These are phyloP conservation scores for Mormyrus hasselquistii DNA, from an alignment of 2,797 vertebrate species.

Conservation along the genomic window DNA sequence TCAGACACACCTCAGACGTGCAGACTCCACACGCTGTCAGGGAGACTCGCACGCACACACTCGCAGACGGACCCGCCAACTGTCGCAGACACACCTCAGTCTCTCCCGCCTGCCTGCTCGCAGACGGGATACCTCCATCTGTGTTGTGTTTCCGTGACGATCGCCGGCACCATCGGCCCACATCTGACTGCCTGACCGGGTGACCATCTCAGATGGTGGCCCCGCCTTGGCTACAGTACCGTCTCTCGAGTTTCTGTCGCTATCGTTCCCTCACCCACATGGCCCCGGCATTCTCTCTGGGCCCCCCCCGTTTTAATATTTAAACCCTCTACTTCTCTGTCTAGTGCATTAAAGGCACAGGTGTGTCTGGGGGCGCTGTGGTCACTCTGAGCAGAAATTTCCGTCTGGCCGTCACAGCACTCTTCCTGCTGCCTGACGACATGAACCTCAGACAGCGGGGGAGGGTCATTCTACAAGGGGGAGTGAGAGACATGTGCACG, in stretches of 20 bases:
- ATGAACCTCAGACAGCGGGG: too few species aligned
- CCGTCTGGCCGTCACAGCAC: too few species aligned
- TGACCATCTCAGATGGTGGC: not conserved
- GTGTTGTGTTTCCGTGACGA: not conserved
- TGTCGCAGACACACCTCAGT: not conserved
- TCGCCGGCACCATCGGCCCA: not conserved
- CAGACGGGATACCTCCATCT: not conserved
- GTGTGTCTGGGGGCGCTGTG: not conserved
- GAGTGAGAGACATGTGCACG: not conserved
- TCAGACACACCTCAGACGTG: not conserved
- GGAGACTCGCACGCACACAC: not conserved
- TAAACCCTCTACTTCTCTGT: not conserved
- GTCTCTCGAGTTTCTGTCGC: not conserved
- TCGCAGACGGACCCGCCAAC: not conserved
- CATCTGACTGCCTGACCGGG: not conserved
- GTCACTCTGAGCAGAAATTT: not conserved
- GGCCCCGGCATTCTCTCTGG: not conserved
- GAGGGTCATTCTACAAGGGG: not conserved
- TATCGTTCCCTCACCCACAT: too few species aligned
- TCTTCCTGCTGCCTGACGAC: too few species aligned
- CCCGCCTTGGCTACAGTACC: not conserved
- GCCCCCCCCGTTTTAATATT: not conserved
- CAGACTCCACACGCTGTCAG: not conserved
- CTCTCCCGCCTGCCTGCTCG: not conserved
- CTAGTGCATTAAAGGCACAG: not conserved